Base-by-base conservation (phyloP, 2,113 vertebrate species). In the Centropristis striata region DNA sequence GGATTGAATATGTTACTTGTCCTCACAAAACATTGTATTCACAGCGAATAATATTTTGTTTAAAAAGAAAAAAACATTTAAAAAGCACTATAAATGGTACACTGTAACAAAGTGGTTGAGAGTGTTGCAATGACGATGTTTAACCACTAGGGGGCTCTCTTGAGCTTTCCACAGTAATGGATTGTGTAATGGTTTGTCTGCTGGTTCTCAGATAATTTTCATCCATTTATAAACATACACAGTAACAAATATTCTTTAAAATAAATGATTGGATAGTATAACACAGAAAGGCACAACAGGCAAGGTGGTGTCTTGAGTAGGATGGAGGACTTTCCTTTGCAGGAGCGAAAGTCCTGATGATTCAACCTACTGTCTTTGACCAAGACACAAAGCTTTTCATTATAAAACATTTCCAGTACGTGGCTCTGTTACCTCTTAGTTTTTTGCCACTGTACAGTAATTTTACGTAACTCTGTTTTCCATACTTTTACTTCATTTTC, bases 101-200 rank as follows among this genome's bases (percentile, higher is more conserved):
- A 71, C 39, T 78, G 61, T 75, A 78, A 87, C 44, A 53, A 47
- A 74, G 64, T 64, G 72, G 44, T 42, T 3, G 11, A 42, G 13
- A 27, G 37, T 81, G 58, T 63, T 88, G 71, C 54, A 37, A 44
- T 86, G 63, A 53, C 32, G 28, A 46, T 8, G 64, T 32, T 5
- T 78, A 32, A 89, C 87, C 91, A 91, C 75, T 75, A 87, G 87
- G 71, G 71, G 89, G 86, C 83, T 79, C 76, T 71, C 10, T 44
- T 49, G 60, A 81, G 70, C 65, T 75, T 75, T 72, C 59, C 46
- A 80, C 25, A 0, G 37, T 4, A 49, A 74, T 50, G 25, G 18
- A 25, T 23, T 10, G 20, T 46, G 11, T 72, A 16, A 71, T 32
- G 21, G 23, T 54, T 64, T 36, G 28, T 71, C 18, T 83, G 55